A percentile compares a stretch with the other conserved stretches of the same genome.
Evolutionary conservation across 2,113 vertebrate genomes (phyloP).

Genomic region (Mobula birostris): DNA sequence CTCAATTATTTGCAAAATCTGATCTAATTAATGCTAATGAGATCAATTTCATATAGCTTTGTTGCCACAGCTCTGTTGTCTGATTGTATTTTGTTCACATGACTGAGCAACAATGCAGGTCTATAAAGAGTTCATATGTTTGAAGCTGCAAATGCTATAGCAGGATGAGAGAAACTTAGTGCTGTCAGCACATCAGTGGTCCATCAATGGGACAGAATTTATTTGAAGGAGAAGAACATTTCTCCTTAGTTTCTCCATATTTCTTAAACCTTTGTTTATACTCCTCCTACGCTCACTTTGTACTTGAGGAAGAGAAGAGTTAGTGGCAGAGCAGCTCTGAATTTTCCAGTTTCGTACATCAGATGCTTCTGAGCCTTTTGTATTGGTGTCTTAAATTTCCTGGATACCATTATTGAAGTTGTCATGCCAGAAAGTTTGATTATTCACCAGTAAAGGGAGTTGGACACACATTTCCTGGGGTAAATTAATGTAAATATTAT

Average conservation of each 20-base stretch:
- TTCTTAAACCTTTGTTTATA: background rate
- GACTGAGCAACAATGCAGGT: background rate
- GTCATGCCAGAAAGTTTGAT: background rate
- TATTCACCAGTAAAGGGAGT: no score
- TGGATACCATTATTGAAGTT: background rate
- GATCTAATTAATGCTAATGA: constrained; percentile 21
- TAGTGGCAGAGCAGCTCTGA: background rate
- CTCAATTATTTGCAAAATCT: background rate
- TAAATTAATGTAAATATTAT: no score
- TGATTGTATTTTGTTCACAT: background rate
- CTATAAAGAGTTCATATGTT: background rate
- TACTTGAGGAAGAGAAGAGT: background rate
- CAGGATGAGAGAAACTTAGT: background rate
- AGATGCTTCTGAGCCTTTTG: background rate
- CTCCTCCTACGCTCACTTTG: background rate
- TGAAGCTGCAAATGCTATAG: background rate
- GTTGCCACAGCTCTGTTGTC: background rate
- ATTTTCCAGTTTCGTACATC: background rate
- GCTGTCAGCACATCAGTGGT: background rate
- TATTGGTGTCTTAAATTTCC: background rate
- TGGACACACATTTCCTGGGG: no score
- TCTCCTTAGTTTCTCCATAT: background rate
- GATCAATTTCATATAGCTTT: constrained; percentile 9
- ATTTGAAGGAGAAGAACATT: background rate
- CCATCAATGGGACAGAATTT: background rate